phyloP scores from a whole-genome alignment of 2,888 invertebrate species.

The Anagyrus pseudococci region DNA sequence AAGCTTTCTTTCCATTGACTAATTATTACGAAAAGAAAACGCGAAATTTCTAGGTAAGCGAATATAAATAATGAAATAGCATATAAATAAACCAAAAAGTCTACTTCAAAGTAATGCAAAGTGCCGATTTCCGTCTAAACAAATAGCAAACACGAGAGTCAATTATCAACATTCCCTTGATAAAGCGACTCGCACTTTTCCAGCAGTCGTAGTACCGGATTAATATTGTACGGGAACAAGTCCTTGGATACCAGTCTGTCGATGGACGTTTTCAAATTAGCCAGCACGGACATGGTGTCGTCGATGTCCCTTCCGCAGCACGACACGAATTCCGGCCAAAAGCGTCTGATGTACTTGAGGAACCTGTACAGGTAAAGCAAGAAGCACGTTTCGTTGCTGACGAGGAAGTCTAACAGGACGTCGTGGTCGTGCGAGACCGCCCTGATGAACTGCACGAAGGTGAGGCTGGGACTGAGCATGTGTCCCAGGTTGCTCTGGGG shows the following conservation, averaged over 20 bases:
- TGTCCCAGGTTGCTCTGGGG: constrained; percentile 80
- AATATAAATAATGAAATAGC: not conserved
- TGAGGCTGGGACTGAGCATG: constrained; percentile 84
- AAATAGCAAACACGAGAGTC: constrained; percentile 8
- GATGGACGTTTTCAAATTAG: constrained; percentile 79
- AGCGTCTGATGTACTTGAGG: constrained; percentile 81
- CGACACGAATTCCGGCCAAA: constrained; percentile 83
- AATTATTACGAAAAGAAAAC: too few relatives aligned
- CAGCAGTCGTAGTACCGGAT: constrained; percentile 81
- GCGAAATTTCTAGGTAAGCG: not conserved
- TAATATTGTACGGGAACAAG: constrained; percentile 89
- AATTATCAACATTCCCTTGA: constrained; percentile 66
- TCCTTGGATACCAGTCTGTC: constrained; percentile 82
- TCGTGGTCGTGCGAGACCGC: constrained; percentile 83
- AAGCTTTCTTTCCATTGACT: not conserved
- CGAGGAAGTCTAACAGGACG: constrained; percentile 82
- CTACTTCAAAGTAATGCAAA: constrained; percentile 16
- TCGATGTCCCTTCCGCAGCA: constrained; percentile 79
- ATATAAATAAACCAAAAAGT: too few relatives aligned
- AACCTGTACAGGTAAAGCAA: constrained; percentile 83
- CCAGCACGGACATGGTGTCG: constrained; percentile 84
- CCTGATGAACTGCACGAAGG: constrained; percentile 86
- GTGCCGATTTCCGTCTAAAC: too few relatives aligned
- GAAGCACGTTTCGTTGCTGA: constrained; percentile 91
- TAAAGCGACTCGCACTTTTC: constrained; percentile 86